A percentile compares a stretch with the other conserved stretches of the same genome.
phyloP scores from a whole-genome alignment of 2,113 vertebrate genomes.

The human (Homo sapiens) region DNA sequence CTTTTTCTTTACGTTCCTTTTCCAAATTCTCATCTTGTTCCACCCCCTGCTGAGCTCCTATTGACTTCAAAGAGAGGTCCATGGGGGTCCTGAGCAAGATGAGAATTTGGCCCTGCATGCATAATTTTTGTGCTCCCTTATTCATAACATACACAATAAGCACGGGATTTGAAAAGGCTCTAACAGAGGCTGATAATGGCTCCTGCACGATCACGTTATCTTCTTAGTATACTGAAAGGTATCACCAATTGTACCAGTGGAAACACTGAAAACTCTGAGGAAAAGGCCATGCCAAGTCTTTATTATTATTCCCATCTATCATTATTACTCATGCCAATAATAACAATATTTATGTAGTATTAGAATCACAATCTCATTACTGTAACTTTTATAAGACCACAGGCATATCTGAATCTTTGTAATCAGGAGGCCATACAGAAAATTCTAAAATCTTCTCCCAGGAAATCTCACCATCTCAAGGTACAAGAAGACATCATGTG shows the following conservation, averaged over 20 bases:
- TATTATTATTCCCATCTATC: conserved; percentile 58
- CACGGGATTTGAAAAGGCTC: conserved; percentile 79
- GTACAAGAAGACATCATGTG: not conserved
- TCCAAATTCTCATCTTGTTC: conserved; percentile 76
- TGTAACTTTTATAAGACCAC: conserved; percentile 24
- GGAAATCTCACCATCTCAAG: conserved; percentile 10
- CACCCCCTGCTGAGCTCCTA: conserved; percentile 69
- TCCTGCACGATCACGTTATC: conserved; percentile 67
- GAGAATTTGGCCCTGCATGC: conserved; percentile 73
- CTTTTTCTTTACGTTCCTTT: conserved; percentile 67
- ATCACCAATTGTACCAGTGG: conserved; percentile 58
- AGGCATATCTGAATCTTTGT: conserved; percentile 7
- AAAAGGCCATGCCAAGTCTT: conserved; percentile 63
- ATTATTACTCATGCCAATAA: conserved; percentile 64
- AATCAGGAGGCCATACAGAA: not conserved
- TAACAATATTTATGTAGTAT: conserved; percentile 64
- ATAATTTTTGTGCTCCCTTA: conserved; percentile 76
- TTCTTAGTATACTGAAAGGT: conserved; percentile 74
- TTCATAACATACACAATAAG: conserved; percentile 81
- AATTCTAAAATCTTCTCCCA: conserved; percentile 46
- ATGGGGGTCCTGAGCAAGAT: conserved; percentile 76
- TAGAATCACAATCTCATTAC: conserved; percentile 50
- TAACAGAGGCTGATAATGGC: conserved; percentile 76
- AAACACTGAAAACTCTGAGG: conserved; percentile 66
- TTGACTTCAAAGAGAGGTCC: conserved; percentile 78